These are phyloP conservation scores for Catostylus mosaicus DNA, from an alignment of 30 jellyfish, hydroid and myxozoan species.

Conservation along the genomic window DNA sequence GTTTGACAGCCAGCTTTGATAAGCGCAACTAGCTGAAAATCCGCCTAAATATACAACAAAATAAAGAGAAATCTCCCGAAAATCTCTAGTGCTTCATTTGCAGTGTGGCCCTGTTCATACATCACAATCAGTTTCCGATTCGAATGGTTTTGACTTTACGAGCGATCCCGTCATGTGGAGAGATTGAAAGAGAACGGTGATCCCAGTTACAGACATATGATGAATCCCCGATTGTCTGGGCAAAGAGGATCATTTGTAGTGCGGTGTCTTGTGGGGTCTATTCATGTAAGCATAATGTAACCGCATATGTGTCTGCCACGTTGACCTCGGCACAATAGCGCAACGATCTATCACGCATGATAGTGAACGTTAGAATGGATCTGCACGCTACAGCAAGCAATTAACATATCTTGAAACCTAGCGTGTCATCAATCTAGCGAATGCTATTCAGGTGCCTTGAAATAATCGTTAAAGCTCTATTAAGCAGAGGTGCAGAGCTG, in stretches of 20 bases:
- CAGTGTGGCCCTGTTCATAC: neutral
- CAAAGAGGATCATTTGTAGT: neutral
- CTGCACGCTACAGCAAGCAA: no score
- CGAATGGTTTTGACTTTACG: neutral
- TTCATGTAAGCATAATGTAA: neutral
- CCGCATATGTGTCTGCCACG: neutral
- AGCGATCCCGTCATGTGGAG: neutral
- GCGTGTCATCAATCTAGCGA: no score
- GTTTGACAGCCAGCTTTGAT: no score
- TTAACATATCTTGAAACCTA: no score
- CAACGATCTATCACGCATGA: conserved; percentile 1
- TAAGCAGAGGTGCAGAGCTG: no score
- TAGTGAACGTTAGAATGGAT: no score
- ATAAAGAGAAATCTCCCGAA: no score
- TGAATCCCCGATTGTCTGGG: conserved; percentile 7
- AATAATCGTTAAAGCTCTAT: no score
- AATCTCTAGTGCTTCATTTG: no score
- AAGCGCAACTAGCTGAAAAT: no score
- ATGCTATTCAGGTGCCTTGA: no score
- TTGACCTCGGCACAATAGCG: conserved; percentile 3
- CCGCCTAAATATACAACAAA: neutral
- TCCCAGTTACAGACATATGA: conserved; percentile 2
- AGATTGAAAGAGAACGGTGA: conserved; percentile 6
- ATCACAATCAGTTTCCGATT: neutral
- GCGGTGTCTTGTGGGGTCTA: conserved; percentile 15